These are phyloP conservation scores for Drosophila quinaria DNA, from an alignment of 2,888 invertebrate species.

Conservation along the genomic window DNA sequence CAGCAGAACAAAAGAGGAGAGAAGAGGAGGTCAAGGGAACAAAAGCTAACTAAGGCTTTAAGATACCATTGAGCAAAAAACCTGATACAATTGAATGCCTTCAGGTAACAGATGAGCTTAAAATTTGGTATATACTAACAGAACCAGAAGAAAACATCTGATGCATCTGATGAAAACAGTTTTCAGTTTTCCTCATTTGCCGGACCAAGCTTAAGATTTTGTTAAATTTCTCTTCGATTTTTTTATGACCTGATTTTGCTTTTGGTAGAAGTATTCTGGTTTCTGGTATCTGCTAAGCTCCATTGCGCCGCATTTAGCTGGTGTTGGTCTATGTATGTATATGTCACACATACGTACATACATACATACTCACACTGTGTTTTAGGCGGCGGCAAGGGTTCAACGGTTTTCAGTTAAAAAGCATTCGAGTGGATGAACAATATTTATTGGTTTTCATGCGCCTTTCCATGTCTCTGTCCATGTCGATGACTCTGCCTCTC, in stretches of 20 bases:
- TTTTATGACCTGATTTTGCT: conserved; percentile 14
- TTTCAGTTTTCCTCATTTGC: conserved; percentile 51
- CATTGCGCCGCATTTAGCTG: conserved; percentile 26
- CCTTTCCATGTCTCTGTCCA: conserved; percentile 36
- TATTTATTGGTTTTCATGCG: conserved; percentile 81
- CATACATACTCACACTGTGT: conserved; percentile 16
- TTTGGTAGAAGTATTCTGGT: conserved; percentile 18
- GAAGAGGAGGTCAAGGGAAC: too few relatives aligned
- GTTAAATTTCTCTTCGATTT: background rate
- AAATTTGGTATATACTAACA: conserved; percentile 1
- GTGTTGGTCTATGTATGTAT: conserved; percentile 41
- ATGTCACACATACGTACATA: conserved; percentile 20
- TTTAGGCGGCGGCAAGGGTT: conserved; percentile 64
- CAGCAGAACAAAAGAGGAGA: background rate
- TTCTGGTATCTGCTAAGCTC: conserved; percentile 13
- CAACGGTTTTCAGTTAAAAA: conserved; percentile 79
- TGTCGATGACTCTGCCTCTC: conserved; percentile 31
- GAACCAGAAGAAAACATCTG: conserved; percentile 26
- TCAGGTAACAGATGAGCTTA: background rate
- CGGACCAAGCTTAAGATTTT: conserved; percentile 10
- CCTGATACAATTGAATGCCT: conserved; percentile 17
- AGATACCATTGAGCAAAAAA: conserved; percentile 20
- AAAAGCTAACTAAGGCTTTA: conserved; percentile 18
- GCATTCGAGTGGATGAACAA: conserved; percentile 82
- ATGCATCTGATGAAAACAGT: conserved; percentile 52